A percentile compares a stretch with the other conserved stretches of the same genome.
These are phyloP conservation scores for Lordiphosa mommai DNA, from an alignment of 1,140 invertebrate species.

Conservation along the genomic window DNA sequence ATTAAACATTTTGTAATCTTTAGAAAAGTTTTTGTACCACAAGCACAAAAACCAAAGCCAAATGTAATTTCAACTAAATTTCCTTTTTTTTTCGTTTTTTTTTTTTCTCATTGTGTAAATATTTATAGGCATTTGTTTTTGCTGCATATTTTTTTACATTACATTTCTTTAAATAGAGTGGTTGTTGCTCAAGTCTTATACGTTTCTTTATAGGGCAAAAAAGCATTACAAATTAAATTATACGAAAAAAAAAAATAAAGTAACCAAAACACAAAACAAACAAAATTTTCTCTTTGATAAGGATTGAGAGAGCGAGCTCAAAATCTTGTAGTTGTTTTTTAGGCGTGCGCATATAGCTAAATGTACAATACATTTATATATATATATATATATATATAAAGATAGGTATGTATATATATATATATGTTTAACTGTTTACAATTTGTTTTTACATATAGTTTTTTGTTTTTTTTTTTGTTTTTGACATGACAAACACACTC, in stretches of 20 bases:
- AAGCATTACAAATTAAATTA: conserved; percentile 56
- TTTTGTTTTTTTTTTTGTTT: neutral
- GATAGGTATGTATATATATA: conserved; percentile 12
- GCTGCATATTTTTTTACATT: conserved; percentile 13
- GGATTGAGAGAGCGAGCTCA: neutral
- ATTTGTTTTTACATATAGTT: conserved; percentile 23
- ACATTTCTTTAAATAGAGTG: conserved; percentile 49
- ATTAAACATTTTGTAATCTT: conserved; percentile 3
- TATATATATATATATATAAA: conserved; percentile 10
- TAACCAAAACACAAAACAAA: conserved; percentile 38
- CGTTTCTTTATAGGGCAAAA: conserved; percentile 74
- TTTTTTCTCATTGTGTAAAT: conserved; percentile 12
- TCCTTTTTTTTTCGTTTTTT: conserved; percentile 12
- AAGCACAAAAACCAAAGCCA: conserved; percentile 25
- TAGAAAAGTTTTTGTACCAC: conserved; percentile 9
- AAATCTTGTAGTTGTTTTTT: conserved; percentile 15
- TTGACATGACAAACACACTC: neutral
- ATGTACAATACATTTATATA: conserved; percentile 17
- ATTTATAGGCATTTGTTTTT: conserved; percentile 13
- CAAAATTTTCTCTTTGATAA: neutral
- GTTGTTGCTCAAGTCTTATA: conserved; percentile 74
- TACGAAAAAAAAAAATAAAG: conserved; percentile 38
- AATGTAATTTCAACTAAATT: conserved; percentile 59
- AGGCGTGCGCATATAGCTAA: conserved; percentile 49
- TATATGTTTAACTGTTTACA: conserved; percentile 33